Evolutionary conservation across 2,888 invertebrate genomes (phyloP).

Genomic region (Geotrupes spiniger): DNA sequence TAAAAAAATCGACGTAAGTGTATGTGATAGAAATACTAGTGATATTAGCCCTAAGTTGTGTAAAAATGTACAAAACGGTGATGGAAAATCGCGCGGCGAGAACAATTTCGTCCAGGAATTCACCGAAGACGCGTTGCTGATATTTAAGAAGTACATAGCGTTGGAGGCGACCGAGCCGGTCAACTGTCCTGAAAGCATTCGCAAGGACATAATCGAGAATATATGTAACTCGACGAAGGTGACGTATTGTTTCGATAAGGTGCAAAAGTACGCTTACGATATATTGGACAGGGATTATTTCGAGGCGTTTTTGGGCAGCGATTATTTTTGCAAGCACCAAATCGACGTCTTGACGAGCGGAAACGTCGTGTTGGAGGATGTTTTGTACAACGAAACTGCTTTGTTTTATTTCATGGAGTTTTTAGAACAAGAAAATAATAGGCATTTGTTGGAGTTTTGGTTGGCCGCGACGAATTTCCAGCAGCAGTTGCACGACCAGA

Average conservation of each 20-base stretch:
- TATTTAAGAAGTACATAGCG: conserved; percentile 76
- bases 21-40: conserved; percentile 43
- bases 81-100: conserved; percentile 10
- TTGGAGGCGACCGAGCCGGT: conserved; percentile 63
- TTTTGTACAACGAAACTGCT: conserved; percentile 86
- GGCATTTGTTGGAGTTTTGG: conserved; percentile 83
- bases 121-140: conserved; percentile 62
- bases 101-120: conserved; percentile 37
- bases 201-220: conserved; percentile 62
- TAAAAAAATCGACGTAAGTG: conserved; percentile 22
- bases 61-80: conserved; percentile 28
- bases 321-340: conserved; percentile 89
- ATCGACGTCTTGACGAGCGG: conserved; percentile 85
- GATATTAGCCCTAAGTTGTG: conserved; percentile 41
- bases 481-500: conserved; percentile 63
- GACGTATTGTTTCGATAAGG: conserved; percentile 69
- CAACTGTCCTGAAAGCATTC: conserved; percentile 58
- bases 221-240: conserved; percentile 66
- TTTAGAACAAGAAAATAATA: conserved; percentile 81
- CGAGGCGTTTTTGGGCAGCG: conserved; percentile 78
- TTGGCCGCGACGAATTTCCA: conserved; percentile 85
- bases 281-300: conserved; percentile 74
- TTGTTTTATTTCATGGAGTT: conserved; percentile 96
- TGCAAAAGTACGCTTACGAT: conserved; percentile 64
- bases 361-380: conserved; percentile 77